Percentiles rank a stretch among this genome's conserved stretches.
phyloP scores from a whole-genome alignment of 2,888 invertebrate species.

The Esperia sulphurella region DNA sequence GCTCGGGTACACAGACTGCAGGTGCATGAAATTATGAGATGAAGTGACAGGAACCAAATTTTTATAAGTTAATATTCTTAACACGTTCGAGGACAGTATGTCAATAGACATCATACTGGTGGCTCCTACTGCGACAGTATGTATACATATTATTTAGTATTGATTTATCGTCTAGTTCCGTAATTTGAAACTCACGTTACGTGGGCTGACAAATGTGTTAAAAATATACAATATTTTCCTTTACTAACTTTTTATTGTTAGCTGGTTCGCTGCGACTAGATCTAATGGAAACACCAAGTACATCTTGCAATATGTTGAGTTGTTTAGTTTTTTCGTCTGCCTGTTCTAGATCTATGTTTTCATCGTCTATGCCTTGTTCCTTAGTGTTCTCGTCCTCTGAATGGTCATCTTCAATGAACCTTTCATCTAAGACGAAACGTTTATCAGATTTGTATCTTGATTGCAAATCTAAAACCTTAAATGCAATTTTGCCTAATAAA shows the following conservation, averaged over 20 bases:
- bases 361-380: slow-evolving; percentile 21
- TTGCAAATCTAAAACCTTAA: slow-evolving; percentile 84
- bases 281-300: slow-evolving; percentile 72
- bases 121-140: too few relatives aligned
- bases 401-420: slow-evolving; percentile 80
- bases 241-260: slow-evolving; percentile 43
- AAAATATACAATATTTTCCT: not conserved
- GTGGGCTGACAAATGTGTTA: not conserved
- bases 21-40: not conserved
- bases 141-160: not conserved
- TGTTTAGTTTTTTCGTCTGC: slow-evolving; percentile 74
- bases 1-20: too few relatives aligned
- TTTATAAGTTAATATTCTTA: too few relatives aligned
- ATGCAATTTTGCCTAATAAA: slow-evolving; percentile 9
- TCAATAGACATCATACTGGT: too few relatives aligned
- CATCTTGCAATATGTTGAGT: slow-evolving; percentile 75
- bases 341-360: slow-evolving; percentile 55
- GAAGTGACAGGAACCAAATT: too few relatives aligned
- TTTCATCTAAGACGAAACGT: slow-evolving; percentile 86
- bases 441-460: slow-evolving; percentile 86
- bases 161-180: not conserved
- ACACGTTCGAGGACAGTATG: too few relatives aligned
- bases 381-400: slow-evolving; percentile 41
- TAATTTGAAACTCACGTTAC: too few relatives aligned
- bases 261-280: slow-evolving; percentile 26